A percentile compares a stretch with the other conserved stretches of the same genome.
phyloP scores from a whole-genome alignment of 2,797 vertebrate species.

The Hapalemur alaotrensis region DNA sequence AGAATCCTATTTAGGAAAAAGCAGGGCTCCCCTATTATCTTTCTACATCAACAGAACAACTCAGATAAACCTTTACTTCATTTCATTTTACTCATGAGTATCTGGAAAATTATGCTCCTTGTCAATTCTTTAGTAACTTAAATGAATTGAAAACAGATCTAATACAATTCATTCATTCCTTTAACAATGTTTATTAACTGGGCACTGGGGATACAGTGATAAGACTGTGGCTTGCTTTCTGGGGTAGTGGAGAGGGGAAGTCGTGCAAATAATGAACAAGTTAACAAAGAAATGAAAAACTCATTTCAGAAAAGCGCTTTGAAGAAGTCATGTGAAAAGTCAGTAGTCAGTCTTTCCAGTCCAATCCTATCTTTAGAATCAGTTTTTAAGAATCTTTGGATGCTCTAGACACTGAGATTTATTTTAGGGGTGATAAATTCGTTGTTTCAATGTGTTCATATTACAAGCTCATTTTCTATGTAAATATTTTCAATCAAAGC shows the following conservation, averaged over 20 bases:
- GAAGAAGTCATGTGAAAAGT: constrained; percentile 11
- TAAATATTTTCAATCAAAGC: constrained; percentile 70
- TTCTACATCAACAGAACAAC: not conserved
- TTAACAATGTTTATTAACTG: constrained; percentile 1
- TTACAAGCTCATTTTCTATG: constrained; percentile 59
- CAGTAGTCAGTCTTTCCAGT: constrained; percentile 7
- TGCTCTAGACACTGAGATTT: constrained; percentile 31
- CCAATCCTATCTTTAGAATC: constrained; percentile 61
- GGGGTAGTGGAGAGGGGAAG: not conserved
- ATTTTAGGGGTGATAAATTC: constrained; percentile 62
- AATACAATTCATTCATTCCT: constrained; percentile 11
- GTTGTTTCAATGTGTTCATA: constrained; percentile 59
- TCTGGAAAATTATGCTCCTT: not conserved
- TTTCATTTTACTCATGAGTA: not conserved
- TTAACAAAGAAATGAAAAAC: constrained; percentile 25
- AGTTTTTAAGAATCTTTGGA: constrained; percentile 49
- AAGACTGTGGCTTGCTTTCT: not conserved
- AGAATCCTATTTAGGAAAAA: not conserved
- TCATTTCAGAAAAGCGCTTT: constrained; percentile 37
- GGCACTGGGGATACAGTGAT: not conserved
- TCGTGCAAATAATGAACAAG: not conserved
- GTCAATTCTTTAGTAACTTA: constrained; percentile 1
- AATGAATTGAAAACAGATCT: not conserved
- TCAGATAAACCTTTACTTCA: not conserved
- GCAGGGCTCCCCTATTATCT: not conserved